Evolutionary conservation across 2,113 vertebrate species (phyloP).

Genomic region (Oxygymnocypris stewartii): DNA sequence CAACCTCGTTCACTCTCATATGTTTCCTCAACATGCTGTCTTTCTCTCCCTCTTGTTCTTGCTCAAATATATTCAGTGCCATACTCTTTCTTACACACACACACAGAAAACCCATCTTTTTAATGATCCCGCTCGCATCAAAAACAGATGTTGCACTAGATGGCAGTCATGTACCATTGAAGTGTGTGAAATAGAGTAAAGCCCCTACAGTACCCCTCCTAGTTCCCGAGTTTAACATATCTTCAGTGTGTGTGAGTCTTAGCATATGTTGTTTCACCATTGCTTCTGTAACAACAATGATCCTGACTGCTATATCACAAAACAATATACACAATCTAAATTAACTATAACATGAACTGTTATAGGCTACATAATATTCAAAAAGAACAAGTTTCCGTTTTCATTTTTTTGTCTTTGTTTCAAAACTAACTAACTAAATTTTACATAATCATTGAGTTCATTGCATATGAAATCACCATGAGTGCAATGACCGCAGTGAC

Average conservation of each 20-base stretch:
- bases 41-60: conserved; percentile 13
- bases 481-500: background rate
- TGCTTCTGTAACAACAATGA: background rate
- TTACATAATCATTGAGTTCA: background rate
- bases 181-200: background rate
- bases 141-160: conserved; percentile 62
- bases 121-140: background rate
- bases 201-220: conserved; percentile 44
- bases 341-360: background rate
- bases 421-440: background rate
- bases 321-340: too few relatives aligned
- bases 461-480: background rate
- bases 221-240: background rate
- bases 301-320: background rate
- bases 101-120: background rate
- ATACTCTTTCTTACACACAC: background rate
- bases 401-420: background rate
- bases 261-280: background rate
- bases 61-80: background rate
- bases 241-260: conserved; percentile 2
- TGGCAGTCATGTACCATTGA: conserved; percentile 64
- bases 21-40: conserved; percentile 6
- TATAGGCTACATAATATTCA: background rate
- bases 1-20: background rate
- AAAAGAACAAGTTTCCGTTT: background rate